A percentile compares a stretch with the other conserved stretches of the same genome.
phyloP scores from a whole-genome alignment of 2,888 invertebrate species.

The Celastrina argiolus region DNA sequence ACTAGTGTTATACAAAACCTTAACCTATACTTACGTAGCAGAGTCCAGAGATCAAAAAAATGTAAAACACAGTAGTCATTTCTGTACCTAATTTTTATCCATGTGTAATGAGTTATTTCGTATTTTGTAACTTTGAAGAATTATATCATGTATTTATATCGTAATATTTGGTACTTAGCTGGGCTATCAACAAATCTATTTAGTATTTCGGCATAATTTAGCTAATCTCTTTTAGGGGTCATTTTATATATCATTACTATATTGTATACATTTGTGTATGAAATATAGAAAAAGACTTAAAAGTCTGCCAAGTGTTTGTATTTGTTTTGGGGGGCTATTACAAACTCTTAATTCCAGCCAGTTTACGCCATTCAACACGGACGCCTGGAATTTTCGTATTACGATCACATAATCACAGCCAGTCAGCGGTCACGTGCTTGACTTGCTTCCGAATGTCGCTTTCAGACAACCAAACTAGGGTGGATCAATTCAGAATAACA shows the following conservation, averaged over 20 bases:
- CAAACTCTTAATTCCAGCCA: too few species aligned
- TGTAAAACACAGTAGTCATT: not conserved
- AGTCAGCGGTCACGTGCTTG: too few species aligned
- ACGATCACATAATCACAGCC: too few species aligned
- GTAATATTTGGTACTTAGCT: not conserved
- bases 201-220: not conserved
- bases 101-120: not conserved
- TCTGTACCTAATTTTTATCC: not conserved
- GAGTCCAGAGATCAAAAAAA: not conserved
- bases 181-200: not conserved
- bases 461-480: too few species aligned
- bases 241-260: not conserved
- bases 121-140: not conserved
- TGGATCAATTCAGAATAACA: too few species aligned
- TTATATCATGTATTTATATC: not conserved
- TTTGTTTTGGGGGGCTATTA: too few species aligned
- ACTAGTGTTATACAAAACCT: not conserved
- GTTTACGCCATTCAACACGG: too few species aligned
- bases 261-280: too few species aligned
- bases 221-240: not conserved
- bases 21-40: not conserved
- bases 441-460: too few species aligned
- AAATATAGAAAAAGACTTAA: too few species aligned
- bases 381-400: too few species aligned
- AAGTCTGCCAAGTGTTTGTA: too few species aligned